A percentile compares a stretch with the other conserved stretches of the same genome.
These are phyloP conservation scores for Sternarchorhynchus goeldii DNA, from an alignment of 2,797 vertebrate species.

Conservation along the genomic window DNA sequence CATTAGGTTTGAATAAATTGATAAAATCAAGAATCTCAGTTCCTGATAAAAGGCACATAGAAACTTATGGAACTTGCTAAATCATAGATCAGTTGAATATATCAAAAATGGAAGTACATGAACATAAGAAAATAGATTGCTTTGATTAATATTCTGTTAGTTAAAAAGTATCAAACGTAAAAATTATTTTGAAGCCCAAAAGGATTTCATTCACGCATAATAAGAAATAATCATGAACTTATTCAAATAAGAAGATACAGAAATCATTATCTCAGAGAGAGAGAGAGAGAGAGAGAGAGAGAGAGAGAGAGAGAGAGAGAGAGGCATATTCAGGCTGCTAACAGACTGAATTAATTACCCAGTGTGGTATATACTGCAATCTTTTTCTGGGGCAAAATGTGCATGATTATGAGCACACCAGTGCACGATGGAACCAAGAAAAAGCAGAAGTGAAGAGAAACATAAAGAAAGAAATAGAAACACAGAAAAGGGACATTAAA, in stretches of 20 bases:
- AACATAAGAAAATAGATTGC: no score
- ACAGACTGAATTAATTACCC: conserved; percentile 48
- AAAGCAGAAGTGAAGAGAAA: neutral
- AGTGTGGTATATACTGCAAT: conserved; percentile 42
- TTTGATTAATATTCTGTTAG: neutral
- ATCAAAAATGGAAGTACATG: neutral
- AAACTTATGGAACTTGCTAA: neutral
- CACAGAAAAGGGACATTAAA: neutral
- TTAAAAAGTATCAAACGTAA: neutral
- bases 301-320: neutral
- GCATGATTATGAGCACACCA: neutral
- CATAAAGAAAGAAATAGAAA: neutral
- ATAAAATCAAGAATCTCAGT: neutral
- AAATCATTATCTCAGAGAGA: neutral
- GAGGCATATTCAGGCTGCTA: conserved; percentile 7
- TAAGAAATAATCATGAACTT: conserved; percentile 5
- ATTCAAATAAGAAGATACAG: neutral
- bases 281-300: neutral
- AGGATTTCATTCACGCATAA: neutral
- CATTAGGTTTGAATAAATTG: neutral
- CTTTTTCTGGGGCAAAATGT: conserved; percentile 41
- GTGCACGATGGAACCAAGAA: neutral
- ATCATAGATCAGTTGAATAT: neutral
- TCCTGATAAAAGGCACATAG: neutral
- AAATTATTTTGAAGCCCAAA: conserved; percentile 4